These are phyloP conservation scores for Tricholauxania praeusta DNA, from an alignment of 2,888 invertebrate genomes.

Conservation along the genomic window DNA sequence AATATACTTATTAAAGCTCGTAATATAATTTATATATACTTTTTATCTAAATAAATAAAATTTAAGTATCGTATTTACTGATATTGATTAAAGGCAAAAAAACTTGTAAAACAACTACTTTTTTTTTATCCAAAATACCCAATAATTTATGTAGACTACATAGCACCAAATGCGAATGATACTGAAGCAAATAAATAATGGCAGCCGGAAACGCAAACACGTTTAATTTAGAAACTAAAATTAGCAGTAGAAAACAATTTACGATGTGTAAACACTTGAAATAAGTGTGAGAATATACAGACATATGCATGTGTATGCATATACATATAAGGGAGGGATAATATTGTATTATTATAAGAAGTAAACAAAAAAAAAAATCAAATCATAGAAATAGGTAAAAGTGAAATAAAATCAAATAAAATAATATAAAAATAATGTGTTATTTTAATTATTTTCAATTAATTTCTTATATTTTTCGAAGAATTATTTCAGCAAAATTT, in stretches of 20 bases:
- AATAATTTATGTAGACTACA: too few species aligned
- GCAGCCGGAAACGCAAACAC: background rate
- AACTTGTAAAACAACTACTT: too few species aligned
- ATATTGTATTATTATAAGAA: constrained; percentile 3
- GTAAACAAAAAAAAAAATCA: background rate
- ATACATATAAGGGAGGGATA: background rate
- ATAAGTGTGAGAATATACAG: background rate
- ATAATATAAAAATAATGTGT: background rate
- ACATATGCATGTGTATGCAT: background rate
- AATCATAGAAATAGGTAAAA: background rate
- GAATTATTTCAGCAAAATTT: too few species aligned
- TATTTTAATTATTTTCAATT: background rate
- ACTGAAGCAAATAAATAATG: too few species aligned
- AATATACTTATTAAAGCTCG: too few species aligned
- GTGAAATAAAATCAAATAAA: background rate
- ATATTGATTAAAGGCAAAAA: too few species aligned
- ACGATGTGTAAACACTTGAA: background rate
- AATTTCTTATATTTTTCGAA: too few species aligned
- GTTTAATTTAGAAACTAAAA: constrained; percentile 2
- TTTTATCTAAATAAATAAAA: too few species aligned
- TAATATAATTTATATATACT: too few species aligned
- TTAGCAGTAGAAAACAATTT: background rate
- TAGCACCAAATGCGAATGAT: too few species aligned
- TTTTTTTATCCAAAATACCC: too few species aligned
- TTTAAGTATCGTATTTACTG: too few species aligned